Evolutionary conservation across 2,113 vertebrate species (phyloP), one percentile per base, ranked within the genome.

Genomic region (Phocoena sinus): DNA sequence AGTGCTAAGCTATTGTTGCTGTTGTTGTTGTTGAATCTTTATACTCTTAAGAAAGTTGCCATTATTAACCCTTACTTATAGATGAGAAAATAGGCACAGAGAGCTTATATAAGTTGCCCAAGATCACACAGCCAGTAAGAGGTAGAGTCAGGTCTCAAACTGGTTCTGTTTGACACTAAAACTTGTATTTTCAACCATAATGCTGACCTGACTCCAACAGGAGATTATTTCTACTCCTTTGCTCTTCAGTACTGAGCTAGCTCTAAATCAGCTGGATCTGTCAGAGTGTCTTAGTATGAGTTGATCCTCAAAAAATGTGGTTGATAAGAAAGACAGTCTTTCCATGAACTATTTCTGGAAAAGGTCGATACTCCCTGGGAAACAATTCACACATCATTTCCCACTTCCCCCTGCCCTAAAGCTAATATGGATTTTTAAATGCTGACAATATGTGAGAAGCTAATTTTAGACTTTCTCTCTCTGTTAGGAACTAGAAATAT

Each of bases 391-490:
- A 84, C n/a, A 31, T 73, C 56, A 8, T 44, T 95, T 94, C 70
- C 76, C 47, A 62, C 91, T 68, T 81, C 11, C 47, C 20, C 38
- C 10, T 88, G 87, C 33, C n/a, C 62, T 53, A 31, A 26, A 6
- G 38, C 63, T 73, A 44, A 84, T 23, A 36, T 18, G 63, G 67
- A 36, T 88, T 87, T 56, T 94, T 88, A 67, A 95, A 94, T 62
- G 23, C 91, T 91, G 33, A 60, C 15, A 84, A 53, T 67, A 88
- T 33, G 68, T 74, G 38, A 87, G 70, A 87, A 74, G 76, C 70
- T 84, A 83, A 74, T 88, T 96, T 88, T 93, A 94, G 94, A 44
- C 38, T 73, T 93, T 18, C 36, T 25, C 8, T 90, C 44, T 87
- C 12, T 73, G 56, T 15, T 71, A 38, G 86, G 38, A 83, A 67